Conservation (phyloP, 2,888 invertebrate species). For the Ptychoptera albimana region DNA sequence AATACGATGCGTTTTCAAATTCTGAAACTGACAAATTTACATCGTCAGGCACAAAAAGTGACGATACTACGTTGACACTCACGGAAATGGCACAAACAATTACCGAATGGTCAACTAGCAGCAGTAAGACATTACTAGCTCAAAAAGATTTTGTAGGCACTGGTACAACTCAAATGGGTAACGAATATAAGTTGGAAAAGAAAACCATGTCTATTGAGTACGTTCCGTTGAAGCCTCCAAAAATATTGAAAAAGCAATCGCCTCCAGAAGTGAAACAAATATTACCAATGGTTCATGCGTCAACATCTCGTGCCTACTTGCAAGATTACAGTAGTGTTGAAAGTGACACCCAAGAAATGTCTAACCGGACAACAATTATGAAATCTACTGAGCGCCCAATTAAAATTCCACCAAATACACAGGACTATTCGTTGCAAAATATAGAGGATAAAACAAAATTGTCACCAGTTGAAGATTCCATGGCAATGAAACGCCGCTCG, state of each 20-base stretch:
- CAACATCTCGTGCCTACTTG: slow-evolving; percentile 10
- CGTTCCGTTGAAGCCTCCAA: slow-evolving; percentile 25
- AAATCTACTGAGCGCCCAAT: slow-evolving; percentile 27
- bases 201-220: slow-evolving; percentile 19
- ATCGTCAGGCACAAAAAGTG: slow-evolving; percentile 57
- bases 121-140: slow-evolving; percentile 56
- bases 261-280: slow-evolving; percentile 21
- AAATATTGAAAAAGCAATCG: slow-evolving; percentile 18
- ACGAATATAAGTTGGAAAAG: slow-evolving; percentile 12
- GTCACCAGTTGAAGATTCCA: slow-evolving; percentile 18
- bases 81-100: slow-evolving; percentile 61
- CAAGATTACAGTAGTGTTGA: slow-evolving; percentile 14
- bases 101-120: slow-evolving; percentile 71
- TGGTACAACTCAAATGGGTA: slow-evolving; percentile 12
- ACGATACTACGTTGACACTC: slow-evolving; percentile 55
- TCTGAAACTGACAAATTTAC: slow-evolving; percentile 41
- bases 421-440: background rate
- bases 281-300: slow-evolving; percentile 23
- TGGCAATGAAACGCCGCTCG: slow-evolving; percentile 30
- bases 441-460: slow-evolving; percentile 13
- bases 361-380: slow-evolving; percentile 11
- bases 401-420: slow-evolving; percentile 25
- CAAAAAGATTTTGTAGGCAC: slow-evolving; percentile 29
- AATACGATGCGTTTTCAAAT: slow-evolving; percentile 44
- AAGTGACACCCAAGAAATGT: slow-evolving; percentile 15